Base-by-base conservation (phyloP, 2,797 vertebrate species). In the Iguana delicatissima region DNA sequence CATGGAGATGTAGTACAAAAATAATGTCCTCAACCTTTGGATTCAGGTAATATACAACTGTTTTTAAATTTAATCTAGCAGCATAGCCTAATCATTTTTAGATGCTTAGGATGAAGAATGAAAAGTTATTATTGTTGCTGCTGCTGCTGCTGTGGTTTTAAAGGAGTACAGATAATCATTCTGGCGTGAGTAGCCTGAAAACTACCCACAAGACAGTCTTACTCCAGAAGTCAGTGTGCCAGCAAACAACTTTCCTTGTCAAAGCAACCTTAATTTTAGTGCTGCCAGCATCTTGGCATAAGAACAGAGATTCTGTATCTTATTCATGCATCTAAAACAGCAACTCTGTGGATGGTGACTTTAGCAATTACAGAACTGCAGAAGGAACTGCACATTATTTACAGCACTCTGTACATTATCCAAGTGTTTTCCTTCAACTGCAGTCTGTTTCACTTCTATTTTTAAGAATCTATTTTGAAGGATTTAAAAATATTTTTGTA, bases 391-490 rank as follows among this genome's bases (percentile, higher is more conserved):
- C 76, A 55, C 72, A 77, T 64, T 77, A 69, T 69, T 69, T 69
- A 32, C 67, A 69, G 67, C 67, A 32, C 67, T 32, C 64, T 52
- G 52, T 35, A 79, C 22, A 52, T 20, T 62, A 80, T 84, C 72
- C n/a, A 83, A 76, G 50, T 55, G n/a, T 88, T 55, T 88, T 73
- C 57, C 22, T 88, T 72, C 42, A 46, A 32, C 72, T 46, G 59
- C 46, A 52, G 64, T 26, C 50, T 74, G 67, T 72, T 88, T n/a
- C 84, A 7, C 35, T n/a, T 72, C 87, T 85, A 72, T 83, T 90
- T 86, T 90, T 64, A 90, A 90, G 81, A 80, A 16, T 55, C 69
- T 86, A 89, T 91, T 91, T 86, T 91, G 80, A 88, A 91, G 32
- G n/a, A 67, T 86, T 55, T 24, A 87, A 73, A 80, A 52, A 64